Evolutionary conservation across 2,797 vertebrate genomes (phyloP).

Genomic region (Myotis myotis): DNA sequence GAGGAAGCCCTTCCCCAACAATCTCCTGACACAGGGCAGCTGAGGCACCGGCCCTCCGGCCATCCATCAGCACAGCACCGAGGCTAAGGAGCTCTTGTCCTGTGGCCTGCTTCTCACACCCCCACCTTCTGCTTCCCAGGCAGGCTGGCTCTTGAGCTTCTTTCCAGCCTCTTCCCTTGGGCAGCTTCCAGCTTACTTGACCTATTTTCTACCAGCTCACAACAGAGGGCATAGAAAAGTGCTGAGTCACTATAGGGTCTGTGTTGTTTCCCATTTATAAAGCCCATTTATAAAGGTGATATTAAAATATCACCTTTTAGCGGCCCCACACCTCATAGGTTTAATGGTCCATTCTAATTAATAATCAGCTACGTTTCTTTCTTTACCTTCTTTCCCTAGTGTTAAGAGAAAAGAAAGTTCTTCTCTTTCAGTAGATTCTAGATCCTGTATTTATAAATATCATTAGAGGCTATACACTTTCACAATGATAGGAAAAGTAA

Average conservation of each 20-base stretch:
- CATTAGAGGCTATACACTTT: not conserved
- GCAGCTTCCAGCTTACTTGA: not conserved
- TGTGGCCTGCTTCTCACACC: not conserved
- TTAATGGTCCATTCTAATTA: conserved; percentile 4
- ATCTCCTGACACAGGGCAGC: not conserved
- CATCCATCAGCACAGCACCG: not conserved
- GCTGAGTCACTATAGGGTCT: not conserved
- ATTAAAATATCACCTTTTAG: not conserved
- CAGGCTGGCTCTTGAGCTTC: not conserved
- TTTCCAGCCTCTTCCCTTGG: not conserved
- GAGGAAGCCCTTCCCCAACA: not conserved
- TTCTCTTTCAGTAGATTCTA: conserved; percentile 21
- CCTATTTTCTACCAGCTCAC: conserved; percentile 35
- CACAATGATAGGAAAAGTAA: not conserved
- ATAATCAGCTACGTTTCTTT: not conserved
- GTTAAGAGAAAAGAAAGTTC: not conserved
- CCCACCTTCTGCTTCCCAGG: not conserved
- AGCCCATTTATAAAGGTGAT: not conserved
- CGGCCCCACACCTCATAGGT: not conserved
- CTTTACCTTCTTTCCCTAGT: not conserved
- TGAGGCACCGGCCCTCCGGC: not conserved
- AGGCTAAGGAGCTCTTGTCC: not conserved
- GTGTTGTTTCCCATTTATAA: not conserved
- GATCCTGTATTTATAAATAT: conserved; percentile 36
- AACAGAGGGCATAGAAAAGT: not conserved